Evolutionary conservation across 2,797 vertebrate species (phyloP).

Genomic region (Premnoplex brunnescens): DNA sequence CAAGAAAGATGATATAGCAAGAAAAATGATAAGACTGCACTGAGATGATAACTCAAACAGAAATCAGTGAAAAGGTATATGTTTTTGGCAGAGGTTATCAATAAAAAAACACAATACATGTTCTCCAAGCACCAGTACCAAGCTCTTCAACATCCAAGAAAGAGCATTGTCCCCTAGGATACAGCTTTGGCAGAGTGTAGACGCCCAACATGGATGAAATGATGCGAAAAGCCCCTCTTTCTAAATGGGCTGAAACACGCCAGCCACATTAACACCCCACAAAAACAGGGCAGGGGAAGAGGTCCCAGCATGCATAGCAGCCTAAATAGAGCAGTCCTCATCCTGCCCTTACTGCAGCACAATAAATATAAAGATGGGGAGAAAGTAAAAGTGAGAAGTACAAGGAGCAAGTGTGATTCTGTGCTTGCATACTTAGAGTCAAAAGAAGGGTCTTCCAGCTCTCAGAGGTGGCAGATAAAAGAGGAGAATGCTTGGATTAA

Average conservation of each 20-base stretch:
- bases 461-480: background rate
- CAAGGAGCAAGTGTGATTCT: background rate
- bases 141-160: background rate
- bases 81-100: background rate
- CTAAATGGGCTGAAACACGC: background rate
- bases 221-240: background rate
- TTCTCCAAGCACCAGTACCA: background rate
- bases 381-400: background rate
- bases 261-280: background rate
- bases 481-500: background rate
- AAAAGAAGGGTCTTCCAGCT: background rate
- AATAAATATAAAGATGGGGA: background rate
- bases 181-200: background rate
- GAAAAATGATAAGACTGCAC: background rate
- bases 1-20: background rate
- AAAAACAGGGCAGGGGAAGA: background rate
- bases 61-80: background rate
- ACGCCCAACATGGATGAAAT: background rate
- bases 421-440: background rate
- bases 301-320: background rate
- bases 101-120: background rate
- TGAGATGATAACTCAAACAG: background rate
- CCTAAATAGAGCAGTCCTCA: background rate
- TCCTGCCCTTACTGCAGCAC: background rate
- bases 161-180: background rate